A percentile compares a stretch with the other conserved stretches of the same genome.
phyloP scores from a whole-genome alignment of 2,797 vertebrate genomes.

The Catharus ustulatus region DNA sequence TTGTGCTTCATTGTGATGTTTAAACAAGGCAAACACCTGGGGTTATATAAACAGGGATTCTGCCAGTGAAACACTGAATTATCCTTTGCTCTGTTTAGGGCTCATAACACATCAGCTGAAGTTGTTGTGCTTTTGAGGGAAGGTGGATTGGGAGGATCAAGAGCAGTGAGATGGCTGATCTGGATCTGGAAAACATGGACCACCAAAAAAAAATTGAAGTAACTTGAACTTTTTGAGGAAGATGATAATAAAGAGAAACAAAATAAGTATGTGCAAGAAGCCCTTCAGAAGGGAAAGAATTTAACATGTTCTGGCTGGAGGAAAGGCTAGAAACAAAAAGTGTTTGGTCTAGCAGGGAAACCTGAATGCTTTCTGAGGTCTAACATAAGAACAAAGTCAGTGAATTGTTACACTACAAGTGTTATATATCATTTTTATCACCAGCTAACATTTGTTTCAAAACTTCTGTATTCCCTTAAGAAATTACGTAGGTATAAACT shows the following conservation, averaged over 20 bases:
- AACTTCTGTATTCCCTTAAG: not conserved
- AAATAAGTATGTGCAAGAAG: not conserved
- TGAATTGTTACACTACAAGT: not conserved
- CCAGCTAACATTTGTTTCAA: not conserved
- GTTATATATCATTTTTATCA: not conserved
- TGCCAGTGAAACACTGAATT: not conserved
- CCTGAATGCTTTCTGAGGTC: not conserved
- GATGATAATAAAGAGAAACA: not conserved
- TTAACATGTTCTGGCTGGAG: not conserved
- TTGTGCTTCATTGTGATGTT: not conserved
- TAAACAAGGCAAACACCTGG: not conserved
- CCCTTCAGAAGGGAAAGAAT: not conserved
- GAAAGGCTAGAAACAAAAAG: not conserved
- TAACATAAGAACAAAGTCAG: not conserved
- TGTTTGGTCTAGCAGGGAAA: not conserved
- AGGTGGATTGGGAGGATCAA: not conserved
- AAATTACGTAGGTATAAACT: not conserved
- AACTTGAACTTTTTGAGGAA: not conserved
- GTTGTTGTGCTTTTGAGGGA: not conserved
- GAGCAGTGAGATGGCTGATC: not conserved
- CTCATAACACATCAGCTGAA: not conserved
- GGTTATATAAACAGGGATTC: not conserved
- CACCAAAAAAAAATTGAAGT: not conserved
- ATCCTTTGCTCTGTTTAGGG: not conserved
- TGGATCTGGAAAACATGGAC: not conserved